Base-by-base conservation (phyloP, 1,140 invertebrate genomes). In the Pogonomyrmex barbatus region DNA sequence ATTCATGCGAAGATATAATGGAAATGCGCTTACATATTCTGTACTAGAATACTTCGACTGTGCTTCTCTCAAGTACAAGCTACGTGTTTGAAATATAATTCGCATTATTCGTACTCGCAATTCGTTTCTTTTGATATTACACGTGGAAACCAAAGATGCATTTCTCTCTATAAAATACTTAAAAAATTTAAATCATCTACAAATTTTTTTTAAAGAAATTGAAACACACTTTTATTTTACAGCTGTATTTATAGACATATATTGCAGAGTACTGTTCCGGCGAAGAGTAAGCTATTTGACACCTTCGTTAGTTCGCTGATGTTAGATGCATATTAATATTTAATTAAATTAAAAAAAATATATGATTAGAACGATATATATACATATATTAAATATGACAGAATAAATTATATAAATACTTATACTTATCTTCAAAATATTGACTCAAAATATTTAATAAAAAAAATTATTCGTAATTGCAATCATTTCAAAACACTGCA, bases 71-170 rank as follows among this genome's bases (percentile, higher is more conserved):
- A 54, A 78, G 77, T 54, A 36, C 65, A 36, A 70, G 17, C 67
- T 73, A 82, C 79, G 67, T 82, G 67, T 82, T 71, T 73, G 67
- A 42, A 82, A 82, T 73, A 12, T 82, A 82, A 82, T 52, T 45
- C 17, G 33, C 63, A 60, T 33, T 30, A 73, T 73, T 82, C 17
- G 54, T 24, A 24, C 24, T 24, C 24, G 24, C 24, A 24, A 2
- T 47, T 70, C 36, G 42, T 54, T 81, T 81, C 63, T 71, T 73
- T 82, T 58, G 54, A 82, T 82, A 71, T 30, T 71, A 47, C 47
- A 58, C 24, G 2, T 17, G 24, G 50, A 81, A 81, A 52, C 33
- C 45, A 33, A 79, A 52, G 39, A 36, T 45, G 39, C 39, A 24
- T 47, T 50, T 73, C 24, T 73, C 50, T 42, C 30, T 45, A 36